Percentiles rank a stretch among this genome's conserved stretches.
phyloP scores from a whole-genome alignment of 1,140 invertebrate species.

The Aricia agestis region DNA sequence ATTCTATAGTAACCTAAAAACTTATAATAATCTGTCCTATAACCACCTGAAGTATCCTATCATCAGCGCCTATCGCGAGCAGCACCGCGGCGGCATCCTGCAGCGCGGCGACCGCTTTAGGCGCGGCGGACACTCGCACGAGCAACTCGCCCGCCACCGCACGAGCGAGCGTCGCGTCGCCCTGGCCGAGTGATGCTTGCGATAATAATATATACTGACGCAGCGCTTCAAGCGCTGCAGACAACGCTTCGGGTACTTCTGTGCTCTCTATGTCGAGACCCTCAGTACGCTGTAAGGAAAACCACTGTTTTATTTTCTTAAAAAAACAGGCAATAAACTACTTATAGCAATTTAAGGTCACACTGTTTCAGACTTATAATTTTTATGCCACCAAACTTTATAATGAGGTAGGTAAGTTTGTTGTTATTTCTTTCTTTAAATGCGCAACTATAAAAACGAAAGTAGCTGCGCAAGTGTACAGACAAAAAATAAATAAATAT shows the following conservation, averaged over 20 bases:
- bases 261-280: conserved; percentile 59
- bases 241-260: conserved; percentile 53
- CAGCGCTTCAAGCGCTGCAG: conserved; percentile 51
- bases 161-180: conserved; percentile 42
- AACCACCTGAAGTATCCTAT: conserved; percentile 54
- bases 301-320: neutral
- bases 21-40: conserved; percentile 28
- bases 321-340: too few relatives aligned
- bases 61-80: conserved; percentile 49
- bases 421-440: too few relatives aligned
- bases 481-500: too few relatives aligned
- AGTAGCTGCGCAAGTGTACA: too few relatives aligned
- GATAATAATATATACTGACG: conserved; percentile 50
- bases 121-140: conserved; percentile 49
- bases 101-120: conserved; percentile 44
- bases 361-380: neutral
- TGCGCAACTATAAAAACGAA: too few relatives aligned
- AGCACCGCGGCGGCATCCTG: conserved; percentile 49
- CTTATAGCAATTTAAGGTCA: too few relatives aligned
- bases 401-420: too few relatives aligned
- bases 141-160: conserved; percentile 52
- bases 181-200: conserved; percentile 24
- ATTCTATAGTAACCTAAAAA: too few relatives aligned
- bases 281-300: conserved; percentile 51
- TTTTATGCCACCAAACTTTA: too few relatives aligned